These are phyloP conservation scores for Spatulosminthurus flaviceps DNA, from an alignment of 2,888 invertebrate genomes.

Conservation along the genomic window DNA sequence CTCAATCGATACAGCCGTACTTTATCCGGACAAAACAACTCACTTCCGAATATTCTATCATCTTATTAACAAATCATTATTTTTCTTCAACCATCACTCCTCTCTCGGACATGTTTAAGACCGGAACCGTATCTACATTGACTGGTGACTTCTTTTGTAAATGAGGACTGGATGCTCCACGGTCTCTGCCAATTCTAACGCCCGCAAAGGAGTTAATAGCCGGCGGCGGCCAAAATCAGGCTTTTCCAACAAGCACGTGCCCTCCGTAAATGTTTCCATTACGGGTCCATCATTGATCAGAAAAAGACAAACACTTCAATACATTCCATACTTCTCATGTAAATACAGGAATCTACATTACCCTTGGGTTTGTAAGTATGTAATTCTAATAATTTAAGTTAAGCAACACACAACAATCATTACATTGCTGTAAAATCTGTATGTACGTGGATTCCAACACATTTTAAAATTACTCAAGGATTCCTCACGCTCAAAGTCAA, in stretches of 20 bases:
- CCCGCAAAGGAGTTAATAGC: neutral
- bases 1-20: constrained; percentile 45
- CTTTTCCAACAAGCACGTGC: constrained; percentile 7
- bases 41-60: constrained; percentile 28
- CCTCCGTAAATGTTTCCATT: neutral
- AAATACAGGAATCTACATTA: too few species aligned
- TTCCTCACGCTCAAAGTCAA: too few species aligned
- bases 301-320: neutral
- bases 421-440: too few species aligned
- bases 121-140: too few species aligned
- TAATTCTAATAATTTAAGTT: too few species aligned
- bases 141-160: neutral
- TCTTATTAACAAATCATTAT: constrained; percentile 25
- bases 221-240: neutral
- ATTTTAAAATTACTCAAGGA: too few species aligned
- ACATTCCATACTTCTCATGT: neutral
- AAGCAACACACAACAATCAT: too few species aligned
- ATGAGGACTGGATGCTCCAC: neutral
- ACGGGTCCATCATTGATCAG: neutral
- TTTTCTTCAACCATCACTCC: neutral
- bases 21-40: constrained; percentile 35
- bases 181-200: neutral
- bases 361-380: too few species aligned
- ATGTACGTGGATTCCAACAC: too few species aligned
- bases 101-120: neutral